These are phyloP conservation scores for Heliconius eleuchia DNA, from an alignment of 1,140 invertebrate species.

Conservation along the genomic window DNA sequence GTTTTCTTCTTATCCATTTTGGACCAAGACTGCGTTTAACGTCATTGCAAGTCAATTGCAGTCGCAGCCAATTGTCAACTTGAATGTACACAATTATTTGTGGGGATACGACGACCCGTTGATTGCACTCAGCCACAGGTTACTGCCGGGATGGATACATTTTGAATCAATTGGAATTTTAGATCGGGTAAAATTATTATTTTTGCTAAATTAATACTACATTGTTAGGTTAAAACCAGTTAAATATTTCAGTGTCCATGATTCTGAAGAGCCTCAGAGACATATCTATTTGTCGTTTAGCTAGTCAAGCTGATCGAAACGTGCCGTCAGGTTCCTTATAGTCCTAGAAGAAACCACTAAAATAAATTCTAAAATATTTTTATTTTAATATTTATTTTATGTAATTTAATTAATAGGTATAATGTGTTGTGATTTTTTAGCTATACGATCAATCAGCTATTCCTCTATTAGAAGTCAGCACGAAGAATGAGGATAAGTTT, in stretches of 20 bases:
- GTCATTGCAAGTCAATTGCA: conserved; percentile 82
- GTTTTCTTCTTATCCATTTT: conserved; percentile 77
- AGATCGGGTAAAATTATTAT: conserved; percentile 82
- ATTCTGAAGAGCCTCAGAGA: too few relatives aligned
- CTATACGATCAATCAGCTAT: conserved; percentile 52
- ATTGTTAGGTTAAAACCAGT: too few relatives aligned
- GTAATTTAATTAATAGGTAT: not conserved
- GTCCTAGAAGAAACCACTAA: too few relatives aligned
- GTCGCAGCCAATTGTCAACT: conserved; percentile 85
- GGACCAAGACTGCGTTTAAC: conserved; percentile 83
- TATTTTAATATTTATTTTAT: not conserved
- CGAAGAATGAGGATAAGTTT: conserved; percentile 50
- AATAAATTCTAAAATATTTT: too few relatives aligned
- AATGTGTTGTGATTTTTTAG: conserved; percentile 42
- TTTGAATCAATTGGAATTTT: conserved; percentile 90
- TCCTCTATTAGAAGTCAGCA: conserved; percentile 50
- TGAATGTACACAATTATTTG: conserved; percentile 87
- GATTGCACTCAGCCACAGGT: conserved; percentile 84
- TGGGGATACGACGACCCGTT: conserved; percentile 93
- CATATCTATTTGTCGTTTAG: too few relatives aligned
- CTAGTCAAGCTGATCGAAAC: too few relatives aligned
- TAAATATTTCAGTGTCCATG: too few relatives aligned
- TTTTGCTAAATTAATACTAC: not conserved
- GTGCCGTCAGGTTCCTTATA: too few relatives aligned
- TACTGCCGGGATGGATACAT: conserved; percentile 87